Evolutionary conservation across 2,888 invertebrate species (phyloP), one percentile per base, ranked within the genome.

Genomic region (Spicauda simplicius): DNA sequence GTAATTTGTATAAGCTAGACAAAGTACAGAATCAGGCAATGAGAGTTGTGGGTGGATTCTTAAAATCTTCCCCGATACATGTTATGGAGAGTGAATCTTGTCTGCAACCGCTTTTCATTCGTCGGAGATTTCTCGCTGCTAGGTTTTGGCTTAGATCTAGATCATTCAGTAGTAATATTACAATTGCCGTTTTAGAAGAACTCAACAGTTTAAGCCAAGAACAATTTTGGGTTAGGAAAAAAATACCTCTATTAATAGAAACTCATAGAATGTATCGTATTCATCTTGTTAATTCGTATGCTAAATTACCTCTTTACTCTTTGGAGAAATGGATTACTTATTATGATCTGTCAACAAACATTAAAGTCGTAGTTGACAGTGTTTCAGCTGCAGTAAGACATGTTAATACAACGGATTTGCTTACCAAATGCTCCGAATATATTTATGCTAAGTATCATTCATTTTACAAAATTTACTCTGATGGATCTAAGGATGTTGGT

Each of bases 21-120:
- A 71, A 53, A 48, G 25, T 76, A 2, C 78, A 75, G 65, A 74
- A 74, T 66, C 71, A 73, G 53, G 70, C 70, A 1, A 50, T 74
- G 61, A 66, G 74, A 63, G 65, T 60, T n/a, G 60, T 73, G n/a
- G 76, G 74, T 10, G 72, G 76, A 10, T 76, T 72, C 55, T 69
- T 74, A 14, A 72, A 57, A 67, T 71, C 74, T 0, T 69, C 73
- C n/a, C 72, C 76, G 0, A 69, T 74, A 14, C 71, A 72, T 45
- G 72, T 70, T 0, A 72, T 73, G 72, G 73, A 73, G 33, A 61
- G 69, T 33, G 75, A 76, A 59, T n/a, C 73, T 0, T 64, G 65
- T 37, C n/a, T 74, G 0, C 70, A 62, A 19, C 74, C 74, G n/a
- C 16, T 73, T 5, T 30, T n/a, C 53, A 4, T 74, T 6, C 58